Evolutionary conservation across 1,140 invertebrate species (phyloP).

Genomic region (Hyles euphorbiae): DNA sequence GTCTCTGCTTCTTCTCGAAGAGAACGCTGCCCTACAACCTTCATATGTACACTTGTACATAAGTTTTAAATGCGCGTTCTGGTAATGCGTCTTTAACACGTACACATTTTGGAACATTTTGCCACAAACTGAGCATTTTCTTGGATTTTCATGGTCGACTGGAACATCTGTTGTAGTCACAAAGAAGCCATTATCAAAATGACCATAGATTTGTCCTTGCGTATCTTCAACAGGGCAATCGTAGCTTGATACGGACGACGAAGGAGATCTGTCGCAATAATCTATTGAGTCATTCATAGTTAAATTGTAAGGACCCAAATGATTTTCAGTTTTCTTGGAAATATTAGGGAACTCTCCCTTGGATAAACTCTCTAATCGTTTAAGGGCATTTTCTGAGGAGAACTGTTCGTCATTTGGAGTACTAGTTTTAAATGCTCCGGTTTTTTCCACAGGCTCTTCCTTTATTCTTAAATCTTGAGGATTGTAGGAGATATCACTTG

Average conservation of each 20-base stretch:
- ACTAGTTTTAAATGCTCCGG: constrained; percentile 23
- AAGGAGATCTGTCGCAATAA: constrained; percentile 75
- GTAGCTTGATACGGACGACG: constrained; percentile 77
- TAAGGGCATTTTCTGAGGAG: constrained; percentile 80
- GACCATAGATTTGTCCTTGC: constrained; percentile 79
- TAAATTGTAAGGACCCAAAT: constrained; percentile 52
- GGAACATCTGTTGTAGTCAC: constrained; percentile 87
- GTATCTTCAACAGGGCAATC: constrained; percentile 77
- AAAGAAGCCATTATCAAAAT: constrained; percentile 84
- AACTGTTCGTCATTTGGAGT: constrained; percentile 39
- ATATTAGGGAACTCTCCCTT: constrained; percentile 83
- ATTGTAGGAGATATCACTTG: constrained; percentile 33
- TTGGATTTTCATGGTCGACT: constrained; percentile 84
- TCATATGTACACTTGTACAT: constrained; percentile 97
- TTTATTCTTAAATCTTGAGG: constrained; percentile 54
- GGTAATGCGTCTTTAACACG: constrained; percentile 96
- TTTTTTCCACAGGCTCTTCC: constrained; percentile 45
- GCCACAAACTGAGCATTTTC: constrained; percentile 92
- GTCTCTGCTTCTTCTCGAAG: constrained; percentile 95
- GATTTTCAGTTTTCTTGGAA: constrained; percentile 45
- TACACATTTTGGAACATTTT: constrained; percentile 97
- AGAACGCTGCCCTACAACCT: constrained; percentile 96
- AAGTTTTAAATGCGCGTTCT: constrained; percentile 95
- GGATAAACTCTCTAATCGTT: constrained; percentile 87
- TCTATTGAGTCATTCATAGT: constrained; percentile 64